A percentile compares a stretch with the other conserved stretches of the same genome.
phyloP scores from a whole-genome alignment of 2,888 invertebrate species.

The Dryadula phaetusa region DNA sequence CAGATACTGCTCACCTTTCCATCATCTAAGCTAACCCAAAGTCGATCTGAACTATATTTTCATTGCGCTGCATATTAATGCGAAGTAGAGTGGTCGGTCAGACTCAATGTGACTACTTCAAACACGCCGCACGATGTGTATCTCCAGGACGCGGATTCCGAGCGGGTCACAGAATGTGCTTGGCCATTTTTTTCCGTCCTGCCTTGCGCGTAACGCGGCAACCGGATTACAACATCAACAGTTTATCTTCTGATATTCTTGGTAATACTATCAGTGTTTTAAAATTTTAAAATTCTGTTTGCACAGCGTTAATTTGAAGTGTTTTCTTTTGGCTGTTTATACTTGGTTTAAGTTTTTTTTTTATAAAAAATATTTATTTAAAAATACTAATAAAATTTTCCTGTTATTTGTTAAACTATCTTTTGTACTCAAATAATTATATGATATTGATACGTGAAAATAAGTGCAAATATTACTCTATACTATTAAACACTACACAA shows the following conservation, averaged over 20 bases:
- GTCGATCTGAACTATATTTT: not conserved
- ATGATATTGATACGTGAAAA: too few relatives aligned
- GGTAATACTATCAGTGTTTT: slow-evolving; percentile 12
- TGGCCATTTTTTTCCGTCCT: slow-evolving; percentile 41
- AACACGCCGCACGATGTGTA: slow-evolving; percentile 54
- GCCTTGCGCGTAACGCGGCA: slow-evolving; percentile 44
- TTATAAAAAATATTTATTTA: too few relatives aligned
- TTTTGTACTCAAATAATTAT: too few relatives aligned
- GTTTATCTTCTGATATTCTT: slow-evolving; percentile 29
- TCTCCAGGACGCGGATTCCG: slow-evolving; percentile 51
- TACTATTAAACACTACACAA: too few relatives aligned
- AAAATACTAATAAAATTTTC: too few relatives aligned
- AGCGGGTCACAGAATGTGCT: slow-evolving; percentile 47
- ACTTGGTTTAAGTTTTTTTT: not conserved
- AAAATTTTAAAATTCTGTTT: slow-evolving; percentile 1
- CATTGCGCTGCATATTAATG: slow-evolving; percentile 1
- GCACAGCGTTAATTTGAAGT: not conserved
- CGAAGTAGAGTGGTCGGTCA: slow-evolving; percentile 18
- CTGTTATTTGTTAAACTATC: too few relatives aligned
- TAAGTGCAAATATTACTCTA: too few relatives aligned
- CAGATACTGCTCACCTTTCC: not conserved
- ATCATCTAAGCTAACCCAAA: not conserved
- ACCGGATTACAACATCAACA: slow-evolving; percentile 38
- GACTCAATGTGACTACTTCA: slow-evolving; percentile 43
- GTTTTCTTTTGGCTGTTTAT: not conserved